Evolutionary conservation across 2,797 vertebrate genomes (phyloP).

Genomic region (Eulemur mongoz): DNA sequence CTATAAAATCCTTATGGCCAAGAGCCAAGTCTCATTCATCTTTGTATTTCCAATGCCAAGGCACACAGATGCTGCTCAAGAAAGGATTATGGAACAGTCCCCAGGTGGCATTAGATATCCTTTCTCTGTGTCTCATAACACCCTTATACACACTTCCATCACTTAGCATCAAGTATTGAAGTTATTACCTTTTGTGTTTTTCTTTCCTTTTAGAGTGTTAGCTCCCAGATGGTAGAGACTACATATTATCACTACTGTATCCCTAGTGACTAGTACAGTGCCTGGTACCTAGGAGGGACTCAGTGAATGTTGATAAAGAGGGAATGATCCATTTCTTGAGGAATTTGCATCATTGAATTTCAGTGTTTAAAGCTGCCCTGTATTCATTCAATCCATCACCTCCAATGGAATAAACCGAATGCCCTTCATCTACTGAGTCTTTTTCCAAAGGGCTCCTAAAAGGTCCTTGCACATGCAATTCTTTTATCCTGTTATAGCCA

Average conservation of each 20-base stretch:
- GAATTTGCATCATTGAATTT: slow-evolving; percentile 7
- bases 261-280: not conserved
- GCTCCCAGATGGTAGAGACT: not conserved
- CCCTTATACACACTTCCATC: not conserved
- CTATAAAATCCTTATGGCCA: not conserved
- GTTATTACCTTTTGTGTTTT: not conserved
- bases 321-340: not conserved
- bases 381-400: not conserved
- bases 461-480: not conserved
- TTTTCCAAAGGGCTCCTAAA: slow-evolving; percentile 29
- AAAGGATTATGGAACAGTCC: not conserved
- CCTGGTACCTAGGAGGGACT: not conserved
- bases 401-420: not conserved
- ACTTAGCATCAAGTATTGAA: not conserved
- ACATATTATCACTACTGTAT: not conserved
- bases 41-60: not conserved
- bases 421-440: not conserved
- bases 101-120: not conserved
- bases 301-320: not conserved
- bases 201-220: not conserved
- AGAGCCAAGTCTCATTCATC: slow-evolving; percentile 25
- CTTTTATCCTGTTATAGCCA: slow-evolving; percentile 35
- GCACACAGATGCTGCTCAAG: not conserved
- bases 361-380: not conserved
- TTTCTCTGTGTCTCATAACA: not conserved